Percentiles rank a stretch among this genome's conserved stretches.
Conservation (phyloP, 2,888 invertebrate species). For the Macrophya annulata region DNA sequence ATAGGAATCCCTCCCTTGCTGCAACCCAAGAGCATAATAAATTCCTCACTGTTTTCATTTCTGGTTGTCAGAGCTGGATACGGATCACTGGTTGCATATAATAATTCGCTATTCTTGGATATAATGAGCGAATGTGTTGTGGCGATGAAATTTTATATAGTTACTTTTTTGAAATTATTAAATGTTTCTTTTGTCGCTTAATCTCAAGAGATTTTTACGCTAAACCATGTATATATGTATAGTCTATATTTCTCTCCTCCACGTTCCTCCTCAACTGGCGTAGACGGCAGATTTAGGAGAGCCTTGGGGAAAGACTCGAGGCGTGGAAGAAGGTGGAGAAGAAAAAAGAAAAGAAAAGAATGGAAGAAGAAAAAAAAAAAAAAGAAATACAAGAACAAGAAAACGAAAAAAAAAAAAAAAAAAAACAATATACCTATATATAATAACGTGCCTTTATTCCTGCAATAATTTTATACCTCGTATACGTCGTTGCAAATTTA, state of each 20-base stretch:
- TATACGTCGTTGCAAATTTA: constrained; percentile 34
- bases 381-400: not conserved
- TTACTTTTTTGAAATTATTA: constrained; percentile 44
- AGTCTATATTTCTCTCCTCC: not conserved
- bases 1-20: not conserved
- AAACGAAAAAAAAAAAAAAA: not conserved
- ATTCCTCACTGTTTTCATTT: constrained; percentile 8
- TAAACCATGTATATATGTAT: not conserved
- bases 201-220: constrained; percentile 8
- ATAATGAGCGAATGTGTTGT: not conserved
- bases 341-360: not conserved
- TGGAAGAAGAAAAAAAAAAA: not conserved
- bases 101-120: not conserved
- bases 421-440: not conserved
- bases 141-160: constrained; percentile 35
- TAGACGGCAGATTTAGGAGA: constrained; percentile 37
- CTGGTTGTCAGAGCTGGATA: not conserved
- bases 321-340: not conserved
- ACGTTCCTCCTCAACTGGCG: constrained; percentile 4
- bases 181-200: constrained; percentile 18
- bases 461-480: constrained; percentile 34
- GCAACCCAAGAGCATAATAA: constrained; percentile 26
- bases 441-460: constrained; percentile 13
- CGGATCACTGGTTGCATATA: not conserved
- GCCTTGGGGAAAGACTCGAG: constrained; percentile 32